These are phyloP conservation scores for Lytechinus pictus DNA, from an alignment of 35 echinoderm and acorn worm species.

Conservation along the genomic window DNA sequence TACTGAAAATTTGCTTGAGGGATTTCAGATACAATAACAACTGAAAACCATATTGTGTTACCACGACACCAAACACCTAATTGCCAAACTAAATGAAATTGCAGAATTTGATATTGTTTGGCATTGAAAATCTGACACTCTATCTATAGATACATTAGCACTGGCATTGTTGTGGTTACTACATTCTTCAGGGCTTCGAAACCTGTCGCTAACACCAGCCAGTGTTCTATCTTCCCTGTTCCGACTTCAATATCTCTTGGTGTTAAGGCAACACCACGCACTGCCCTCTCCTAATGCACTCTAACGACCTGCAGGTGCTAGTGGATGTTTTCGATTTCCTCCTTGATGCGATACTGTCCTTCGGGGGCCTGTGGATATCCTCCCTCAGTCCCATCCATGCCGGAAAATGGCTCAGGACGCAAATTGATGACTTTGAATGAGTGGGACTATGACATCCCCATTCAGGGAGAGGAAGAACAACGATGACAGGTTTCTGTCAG, in stretches of 20 bases:
- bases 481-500: neutral
- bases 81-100: neutral
- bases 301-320: constrained; percentile 28
- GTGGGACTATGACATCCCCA: neutral
- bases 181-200: neutral
- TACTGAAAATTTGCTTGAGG: no score
- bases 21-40: no score
- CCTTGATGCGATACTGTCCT: constrained; percentile 8
- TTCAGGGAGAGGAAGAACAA: neutral
- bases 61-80: neutral
- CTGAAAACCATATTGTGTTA: neutral
- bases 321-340: constrained; percentile 42
- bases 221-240: neutral
- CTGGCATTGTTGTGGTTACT: neutral
- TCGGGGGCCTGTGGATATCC: neutral
- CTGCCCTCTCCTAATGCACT: neutral
- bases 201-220: neutral
- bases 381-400: neutral
- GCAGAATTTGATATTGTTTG: no score
- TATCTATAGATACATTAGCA: neutral
- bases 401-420: neutral
- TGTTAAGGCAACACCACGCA: neutral
- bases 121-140: no score
- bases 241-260: neutral
- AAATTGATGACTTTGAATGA: constrained; percentile 13